These are phyloP conservation scores for Anas acuta DNA, from an alignment of 2,797 vertebrate species.

Conservation along the genomic window DNA sequence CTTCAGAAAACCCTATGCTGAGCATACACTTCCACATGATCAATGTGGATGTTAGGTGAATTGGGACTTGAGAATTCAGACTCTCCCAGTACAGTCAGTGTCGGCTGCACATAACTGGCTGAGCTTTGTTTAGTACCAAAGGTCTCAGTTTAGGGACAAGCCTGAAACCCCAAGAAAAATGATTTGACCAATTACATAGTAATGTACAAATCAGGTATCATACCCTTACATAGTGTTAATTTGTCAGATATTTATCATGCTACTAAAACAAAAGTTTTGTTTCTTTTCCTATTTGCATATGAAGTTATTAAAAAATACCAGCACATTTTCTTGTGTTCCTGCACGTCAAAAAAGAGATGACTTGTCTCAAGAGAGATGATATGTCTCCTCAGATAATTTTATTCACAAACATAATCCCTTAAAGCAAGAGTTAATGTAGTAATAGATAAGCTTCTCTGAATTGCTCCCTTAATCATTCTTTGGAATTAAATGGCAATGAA, in stretches of 20 bases:
- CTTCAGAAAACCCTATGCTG: conserved; percentile 29
- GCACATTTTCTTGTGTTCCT: neutral
- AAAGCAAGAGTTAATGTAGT: neutral
- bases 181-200: neutral
- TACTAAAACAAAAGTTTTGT: neutral
- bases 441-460: neutral
- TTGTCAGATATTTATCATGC: neutral
- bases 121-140: neutral
- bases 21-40: conserved; percentile 18
- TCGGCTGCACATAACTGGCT: neutral
- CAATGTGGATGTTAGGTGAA: conserved; percentile 8
- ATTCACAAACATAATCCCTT: neutral
- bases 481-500: neutral
- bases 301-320: neutral
- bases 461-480: neutral
- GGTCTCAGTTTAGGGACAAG: neutral
- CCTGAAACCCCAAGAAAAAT: neutral
- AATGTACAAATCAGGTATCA: neutral
- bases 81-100: neutral
- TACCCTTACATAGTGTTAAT: neutral
- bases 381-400: neutral
- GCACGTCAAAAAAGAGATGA: neutral
- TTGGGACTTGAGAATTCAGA: conserved; percentile 25
- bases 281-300: neutral
- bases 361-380: neutral